phyloP scores from a whole-genome alignment of 2,888 invertebrate genomes.

The Leptopilina syphax region DNA sequence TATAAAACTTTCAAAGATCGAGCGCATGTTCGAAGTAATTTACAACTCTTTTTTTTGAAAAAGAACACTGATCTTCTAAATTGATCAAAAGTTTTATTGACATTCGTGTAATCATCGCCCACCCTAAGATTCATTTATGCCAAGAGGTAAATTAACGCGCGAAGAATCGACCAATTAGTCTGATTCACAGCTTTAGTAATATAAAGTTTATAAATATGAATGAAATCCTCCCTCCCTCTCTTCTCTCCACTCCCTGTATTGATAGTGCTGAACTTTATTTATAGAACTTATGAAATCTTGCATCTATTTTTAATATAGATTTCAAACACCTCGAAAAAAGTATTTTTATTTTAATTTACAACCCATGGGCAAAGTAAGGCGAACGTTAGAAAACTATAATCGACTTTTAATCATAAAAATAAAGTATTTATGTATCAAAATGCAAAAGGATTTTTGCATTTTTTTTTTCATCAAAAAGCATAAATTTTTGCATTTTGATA shows the following conservation, averaged over 20 bases:
- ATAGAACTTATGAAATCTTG: not conserved
- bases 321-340: too few species aligned
- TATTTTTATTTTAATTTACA: too few species aligned
- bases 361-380: too few species aligned
- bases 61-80: not conserved
- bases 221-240: not conserved
- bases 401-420: too few species aligned
- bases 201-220: not conserved
- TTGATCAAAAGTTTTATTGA: not conserved
- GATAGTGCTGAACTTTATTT: not conserved
- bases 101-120: not conserved
- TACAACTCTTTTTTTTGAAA: not conserved
- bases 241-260: not conserved
- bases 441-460: too few species aligned
- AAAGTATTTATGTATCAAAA: too few species aligned
- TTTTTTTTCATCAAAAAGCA: too few species aligned
- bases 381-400: too few species aligned
- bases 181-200: not conserved
- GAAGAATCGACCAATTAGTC: not conserved
- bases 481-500: too few species aligned
- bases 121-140: not conserved
- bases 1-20: not conserved
- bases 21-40: not conserved
- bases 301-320: too few species aligned
- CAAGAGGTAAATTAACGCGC: not conserved